Conservation (phyloP, 2,797 vertebrate genomes). For the Platalea minor region DNA sequence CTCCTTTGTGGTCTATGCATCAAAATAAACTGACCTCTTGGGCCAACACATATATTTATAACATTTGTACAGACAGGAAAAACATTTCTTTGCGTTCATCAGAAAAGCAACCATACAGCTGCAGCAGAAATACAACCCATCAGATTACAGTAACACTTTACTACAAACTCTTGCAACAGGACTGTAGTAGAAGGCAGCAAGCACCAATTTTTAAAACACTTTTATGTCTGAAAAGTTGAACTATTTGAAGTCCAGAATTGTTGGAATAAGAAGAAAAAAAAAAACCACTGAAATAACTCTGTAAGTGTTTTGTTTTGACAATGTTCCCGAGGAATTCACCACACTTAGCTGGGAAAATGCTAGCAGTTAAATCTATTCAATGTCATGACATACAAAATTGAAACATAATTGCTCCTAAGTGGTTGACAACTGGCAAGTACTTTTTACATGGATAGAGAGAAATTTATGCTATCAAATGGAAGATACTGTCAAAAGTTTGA, state of each 20-base stretch:
- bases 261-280: neutral
- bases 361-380: conserved; percentile 71
- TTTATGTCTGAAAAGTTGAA: conserved; percentile 12
- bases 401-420: conserved; percentile 74
- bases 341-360: conserved; percentile 63
- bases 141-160: neutral
- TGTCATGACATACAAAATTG: conserved; percentile 74
- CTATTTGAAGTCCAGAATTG: conserved; percentile 49
- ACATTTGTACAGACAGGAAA: conserved; percentile 3
- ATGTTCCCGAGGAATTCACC: conserved; percentile 62
- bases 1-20: neutral
- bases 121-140: neutral
- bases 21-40: conserved; percentile 27
- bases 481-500: conserved; percentile 71
- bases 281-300: neutral
- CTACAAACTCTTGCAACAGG: neutral
- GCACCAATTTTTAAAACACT: conserved; percentile 13
- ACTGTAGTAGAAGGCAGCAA: neutral
- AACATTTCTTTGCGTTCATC: neutral
- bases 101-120: neutral
- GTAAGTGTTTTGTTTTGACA: conserved; percentile 71
- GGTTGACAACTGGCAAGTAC: conserved; percentile 72
- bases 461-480: conserved; percentile 68
- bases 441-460: conserved; percentile 63
- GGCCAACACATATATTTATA: neutral